These are phyloP conservation scores for Notoglanidium macrostoma DNA, from an alignment of 2,797 vertebrate genomes.

Conservation along the genomic window DNA sequence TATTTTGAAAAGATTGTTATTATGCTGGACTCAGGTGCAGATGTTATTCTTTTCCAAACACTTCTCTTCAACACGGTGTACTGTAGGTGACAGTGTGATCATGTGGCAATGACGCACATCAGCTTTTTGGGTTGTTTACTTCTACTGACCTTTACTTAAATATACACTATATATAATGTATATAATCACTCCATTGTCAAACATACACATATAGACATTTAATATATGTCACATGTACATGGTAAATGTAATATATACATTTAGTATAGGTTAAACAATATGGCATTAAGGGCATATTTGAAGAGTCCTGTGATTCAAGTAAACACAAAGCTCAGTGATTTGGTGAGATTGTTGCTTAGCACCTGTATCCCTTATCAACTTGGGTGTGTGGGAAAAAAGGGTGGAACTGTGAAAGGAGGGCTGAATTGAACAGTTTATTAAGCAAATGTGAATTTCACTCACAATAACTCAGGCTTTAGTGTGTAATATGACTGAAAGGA, in stretches of 20 bases:
- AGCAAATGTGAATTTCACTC: background rate
- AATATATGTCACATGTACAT: background rate
- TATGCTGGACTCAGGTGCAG: slow-evolving; percentile 24
- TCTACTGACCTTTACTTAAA: background rate
- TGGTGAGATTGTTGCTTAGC: slow-evolving; percentile 4
- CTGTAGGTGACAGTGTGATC: background rate
- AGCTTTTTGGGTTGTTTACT: background rate
- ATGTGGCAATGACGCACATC: background rate
- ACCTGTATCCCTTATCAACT: slow-evolving; percentile 12
- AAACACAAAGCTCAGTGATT: slow-evolving; percentile 15
- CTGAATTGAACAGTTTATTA: background rate
- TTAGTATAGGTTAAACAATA: background rate
- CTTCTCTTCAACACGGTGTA: background rate
- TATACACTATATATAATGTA: background rate
- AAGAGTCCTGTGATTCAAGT: slow-evolving; percentile 8
- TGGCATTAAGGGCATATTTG: background rate
- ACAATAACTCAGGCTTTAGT: background rate
- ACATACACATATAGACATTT: background rate
- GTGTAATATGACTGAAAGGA: slow-evolving; percentile 30
- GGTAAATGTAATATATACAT: no score
- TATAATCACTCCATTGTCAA: background rate
- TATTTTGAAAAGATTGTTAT: background rate
- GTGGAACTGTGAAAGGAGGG: slow-evolving; percentile 10
- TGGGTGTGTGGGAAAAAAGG: slow-evolving; percentile 14
- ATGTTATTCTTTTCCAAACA: slow-evolving; percentile 11